phyloP scores from a whole-genome alignment of 2,888 invertebrate species.

The Tipula vernalis region DNA sequence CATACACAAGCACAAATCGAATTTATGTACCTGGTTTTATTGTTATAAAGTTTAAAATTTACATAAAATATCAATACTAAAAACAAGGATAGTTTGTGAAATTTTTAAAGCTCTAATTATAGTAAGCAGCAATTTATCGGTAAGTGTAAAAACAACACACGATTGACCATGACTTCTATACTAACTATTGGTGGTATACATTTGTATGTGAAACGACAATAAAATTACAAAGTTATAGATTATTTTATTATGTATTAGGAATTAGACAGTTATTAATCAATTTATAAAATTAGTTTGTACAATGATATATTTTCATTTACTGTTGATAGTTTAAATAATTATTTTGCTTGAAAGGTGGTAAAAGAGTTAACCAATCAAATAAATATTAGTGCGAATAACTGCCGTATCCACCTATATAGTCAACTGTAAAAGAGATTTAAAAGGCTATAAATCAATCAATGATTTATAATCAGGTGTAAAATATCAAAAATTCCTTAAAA shows the following conservation, averaged over 20 bases:
- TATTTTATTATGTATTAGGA: neutral
- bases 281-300: neutral
- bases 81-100: neutral
- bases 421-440: no score
- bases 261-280: neutral
- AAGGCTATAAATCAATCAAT: no score
- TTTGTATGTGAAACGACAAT: neutral
- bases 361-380: no score
- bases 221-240: neutral
- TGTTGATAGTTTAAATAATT: no score
- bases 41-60: neutral
- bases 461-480: no score
- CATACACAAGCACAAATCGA: neutral
- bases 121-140: neutral
- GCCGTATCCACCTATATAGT: no score
- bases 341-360: no score
- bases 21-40: neutral
- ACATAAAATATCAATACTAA: neutral
- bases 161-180: neutral
- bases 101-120: neutral
- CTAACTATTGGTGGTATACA: neutral
- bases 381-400: no score
- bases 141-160: neutral
- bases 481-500: no score
- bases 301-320: neutral